These are phyloP conservation scores for Chiloscyllium punctatum DNA, from an alignment of 2,797 vertebrate genomes.

Conservation along the genomic window DNA sequence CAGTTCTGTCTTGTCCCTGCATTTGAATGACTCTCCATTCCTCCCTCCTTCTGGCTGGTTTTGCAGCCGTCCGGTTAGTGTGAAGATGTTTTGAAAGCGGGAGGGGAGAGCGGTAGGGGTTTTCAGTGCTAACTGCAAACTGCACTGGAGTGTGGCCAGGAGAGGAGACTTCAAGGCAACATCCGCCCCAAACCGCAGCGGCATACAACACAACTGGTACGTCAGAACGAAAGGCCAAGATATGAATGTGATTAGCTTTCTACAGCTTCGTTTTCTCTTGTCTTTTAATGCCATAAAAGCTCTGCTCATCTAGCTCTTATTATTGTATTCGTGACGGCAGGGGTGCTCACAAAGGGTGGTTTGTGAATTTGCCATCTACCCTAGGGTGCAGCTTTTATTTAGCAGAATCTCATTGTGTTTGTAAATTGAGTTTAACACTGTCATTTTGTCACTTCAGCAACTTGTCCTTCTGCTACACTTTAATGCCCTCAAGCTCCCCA, in stretches of 20 bases:
- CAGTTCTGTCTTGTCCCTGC: neutral
- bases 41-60: neutral
- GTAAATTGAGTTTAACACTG: neutral
- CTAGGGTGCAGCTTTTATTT: neutral
- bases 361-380: neutral
- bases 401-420: no score
- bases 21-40: neutral
- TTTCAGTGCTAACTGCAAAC: conserved; percentile 1
- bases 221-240: conserved; percentile 31
- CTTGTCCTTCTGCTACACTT: neutral
- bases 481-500: neutral
- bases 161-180: conserved; percentile 28
- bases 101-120: neutral
- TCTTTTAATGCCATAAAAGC: neutral
- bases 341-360: neutral
- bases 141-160: conserved; percentile 1
- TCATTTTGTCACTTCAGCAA: neutral
- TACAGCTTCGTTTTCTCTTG: neutral
- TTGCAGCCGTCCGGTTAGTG: neutral
- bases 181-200: conserved; percentile 30
- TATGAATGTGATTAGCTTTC: conserved; percentile 21
- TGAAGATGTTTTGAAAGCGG: neutral
- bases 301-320: neutral
- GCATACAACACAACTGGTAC: neutral
- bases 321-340: neutral